Evolutionary conservation across 2,113 vertebrate species (phyloP).

Genomic region (Eulemur rufifrons): DNA sequence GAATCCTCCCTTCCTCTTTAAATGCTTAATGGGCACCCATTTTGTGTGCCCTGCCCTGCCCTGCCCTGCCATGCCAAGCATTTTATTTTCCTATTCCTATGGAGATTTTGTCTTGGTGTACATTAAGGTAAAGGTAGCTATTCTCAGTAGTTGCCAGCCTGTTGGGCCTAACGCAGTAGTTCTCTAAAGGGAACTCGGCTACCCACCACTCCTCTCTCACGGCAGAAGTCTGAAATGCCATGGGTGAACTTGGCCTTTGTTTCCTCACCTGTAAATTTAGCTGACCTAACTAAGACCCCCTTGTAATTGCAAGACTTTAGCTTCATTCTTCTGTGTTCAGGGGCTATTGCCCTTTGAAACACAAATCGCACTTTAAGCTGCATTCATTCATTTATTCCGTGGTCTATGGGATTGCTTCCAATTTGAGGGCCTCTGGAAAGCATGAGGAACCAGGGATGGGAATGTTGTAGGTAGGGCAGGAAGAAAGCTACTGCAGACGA

Average conservation of each 20-base stretch:
- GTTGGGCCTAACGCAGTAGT: background rate
- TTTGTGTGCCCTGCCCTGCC: background rate
- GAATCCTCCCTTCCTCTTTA: background rate
- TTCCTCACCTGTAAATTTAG: background rate
- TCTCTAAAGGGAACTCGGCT: background rate
- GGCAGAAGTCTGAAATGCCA: background rate
- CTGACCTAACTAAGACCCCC: background rate
- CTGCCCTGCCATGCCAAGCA: background rate
- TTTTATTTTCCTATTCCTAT: background rate
- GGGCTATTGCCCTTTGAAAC: background rate
- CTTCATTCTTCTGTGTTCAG: background rate
- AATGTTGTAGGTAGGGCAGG: background rate
- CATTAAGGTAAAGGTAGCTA: background rate
- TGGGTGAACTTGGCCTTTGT: background rate
- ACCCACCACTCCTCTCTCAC: background rate
- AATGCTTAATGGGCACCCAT: background rate
- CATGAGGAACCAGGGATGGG: accelerated
- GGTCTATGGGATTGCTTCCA: background rate
- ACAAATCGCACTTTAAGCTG: background rate
- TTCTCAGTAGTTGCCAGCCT: background rate
- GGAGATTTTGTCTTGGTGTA: background rate
- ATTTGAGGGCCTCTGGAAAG: background rate
- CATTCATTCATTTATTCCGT: background rate
- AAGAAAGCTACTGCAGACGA: background rate
- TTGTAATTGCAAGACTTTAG: background rate